Evolutionary conservation across 2,888 invertebrate genomes (phyloP).

Genomic region (Bellardia bayeri): DNA sequence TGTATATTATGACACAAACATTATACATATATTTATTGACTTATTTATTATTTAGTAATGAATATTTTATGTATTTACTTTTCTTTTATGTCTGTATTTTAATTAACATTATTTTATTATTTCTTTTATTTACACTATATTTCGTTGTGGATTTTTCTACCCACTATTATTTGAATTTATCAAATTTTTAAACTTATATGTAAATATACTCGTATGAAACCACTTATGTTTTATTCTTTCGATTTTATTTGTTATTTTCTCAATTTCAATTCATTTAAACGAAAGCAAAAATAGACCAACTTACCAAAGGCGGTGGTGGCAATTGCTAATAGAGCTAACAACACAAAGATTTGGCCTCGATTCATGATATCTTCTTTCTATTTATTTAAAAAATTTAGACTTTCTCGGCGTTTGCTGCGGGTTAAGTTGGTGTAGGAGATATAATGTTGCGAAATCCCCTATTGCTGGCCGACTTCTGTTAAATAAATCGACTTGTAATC

Average conservation of each 20-base stretch:
- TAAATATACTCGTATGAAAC: too few species aligned
- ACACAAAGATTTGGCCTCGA: conserved; percentile 49
- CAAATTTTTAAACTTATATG: too few species aligned
- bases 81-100: not conserved
- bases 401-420: not conserved
- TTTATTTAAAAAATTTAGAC: conserved; percentile 21
- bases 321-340: conserved; percentile 57
- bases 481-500: conserved; percentile 15
- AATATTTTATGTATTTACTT: too few species aligned
- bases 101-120: not conserved
- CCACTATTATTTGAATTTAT: not conserved
- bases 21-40: not conserved
- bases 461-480: conserved; percentile 43
- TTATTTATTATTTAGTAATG: not conserved
- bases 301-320: conserved; percentile 70
- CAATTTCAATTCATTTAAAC: too few species aligned
- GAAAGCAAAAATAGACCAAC: conserved; percentile 29
- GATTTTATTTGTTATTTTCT: not conserved
- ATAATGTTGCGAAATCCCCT: conserved; percentile 37
- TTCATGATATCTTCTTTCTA: conserved; percentile 44
- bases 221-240: not conserved
- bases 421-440: not conserved
- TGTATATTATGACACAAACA: too few species aligned
- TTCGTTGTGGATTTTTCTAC: not conserved
- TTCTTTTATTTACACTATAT: not conserved